Evolutionary conservation across 1,140 invertebrate genomes (phyloP), one percentile per base, ranked within the genome.

Genomic region (Lithobius niger): DNA sequence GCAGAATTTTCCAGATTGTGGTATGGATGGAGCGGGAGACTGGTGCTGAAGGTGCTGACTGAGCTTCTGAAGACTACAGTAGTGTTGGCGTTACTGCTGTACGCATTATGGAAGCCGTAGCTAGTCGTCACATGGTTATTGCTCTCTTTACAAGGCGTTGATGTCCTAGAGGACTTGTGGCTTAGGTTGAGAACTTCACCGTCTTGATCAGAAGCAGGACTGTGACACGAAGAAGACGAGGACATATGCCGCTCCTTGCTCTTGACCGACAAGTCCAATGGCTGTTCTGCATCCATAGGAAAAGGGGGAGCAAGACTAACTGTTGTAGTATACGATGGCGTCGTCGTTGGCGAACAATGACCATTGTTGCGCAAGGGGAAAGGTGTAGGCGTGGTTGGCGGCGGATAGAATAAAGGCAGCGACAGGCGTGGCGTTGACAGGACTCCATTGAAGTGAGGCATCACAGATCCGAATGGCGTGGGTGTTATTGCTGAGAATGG

Each of bases 161-260:
- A 79, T 63, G 74, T 79, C 48, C 79, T 73, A 15, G 79, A 80
- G 3, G 80, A 79, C 64, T 82, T 82, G 57, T 79, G 76, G 62
- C 81, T 82, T 26, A 84, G 65, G 65, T 84, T 83, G 10, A 84
- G 79, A 27, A 78, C 82, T 69, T 84, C 83, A 50, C 74, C 66
- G 21, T 69, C 75, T n/a, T 71, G 75, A 64, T 78, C 76, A 58
- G 60, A 71, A 74, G 15, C 25, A 27, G 43, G 31, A 21, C 42
- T 1, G 53, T 1, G 40, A 25, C 15, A 55, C 44, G 58, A 51
- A 42, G 36, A 21, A 47, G 27, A 64, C 36, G 56, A 62, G 55
- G 68, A 63, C 57, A 64, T 59, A 52, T 49, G 22, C 3, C 54
- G 75, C 25, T 69, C 64, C n/a, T 71, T 66, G 44, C 69, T 64